These are phyloP conservation scores for Lamprotornis superbus DNA, from an alignment of 2,113 vertebrate genomes.

Conservation along the genomic window DNA sequence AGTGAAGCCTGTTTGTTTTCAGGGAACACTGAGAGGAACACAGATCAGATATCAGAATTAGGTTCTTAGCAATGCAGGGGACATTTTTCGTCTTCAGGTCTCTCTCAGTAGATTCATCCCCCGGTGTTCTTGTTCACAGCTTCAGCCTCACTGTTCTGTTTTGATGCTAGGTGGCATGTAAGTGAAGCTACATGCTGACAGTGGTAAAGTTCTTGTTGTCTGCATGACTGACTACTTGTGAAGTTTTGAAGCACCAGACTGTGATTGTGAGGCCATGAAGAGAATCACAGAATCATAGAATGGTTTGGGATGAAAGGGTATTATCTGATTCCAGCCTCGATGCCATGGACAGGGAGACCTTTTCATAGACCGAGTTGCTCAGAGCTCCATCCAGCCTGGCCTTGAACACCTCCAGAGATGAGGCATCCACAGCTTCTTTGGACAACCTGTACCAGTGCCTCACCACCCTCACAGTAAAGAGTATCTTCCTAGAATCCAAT, in stretches of 20 bases:
- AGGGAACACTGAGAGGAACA: background rate
- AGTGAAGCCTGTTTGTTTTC: background rate
- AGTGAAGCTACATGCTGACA: background rate
- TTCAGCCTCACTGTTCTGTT: background rate
- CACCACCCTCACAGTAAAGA: background rate
- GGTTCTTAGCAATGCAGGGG: background rate
- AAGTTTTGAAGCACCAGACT: background rate
- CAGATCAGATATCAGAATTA: background rate
- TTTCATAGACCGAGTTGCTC: background rate
- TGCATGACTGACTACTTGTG: background rate
- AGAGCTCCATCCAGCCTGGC: background rate
- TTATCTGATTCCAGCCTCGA: accelerated
- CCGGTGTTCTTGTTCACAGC: background rate
- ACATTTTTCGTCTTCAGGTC: background rate
- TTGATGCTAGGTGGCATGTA: background rate
- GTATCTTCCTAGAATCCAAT: background rate
- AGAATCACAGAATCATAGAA: background rate
- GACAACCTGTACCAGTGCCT: background rate
- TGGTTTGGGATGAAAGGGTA: background rate
- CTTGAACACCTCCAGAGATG: background rate
- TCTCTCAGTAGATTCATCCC: background rate
- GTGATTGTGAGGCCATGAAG: background rate
- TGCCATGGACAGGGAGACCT: background rate
- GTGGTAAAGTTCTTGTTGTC: background rate
- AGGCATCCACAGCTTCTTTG: background rate